Evolutionary conservation across 2,113 vertebrate genomes (phyloP).

Genomic region (Marmota flaviventris): DNA sequence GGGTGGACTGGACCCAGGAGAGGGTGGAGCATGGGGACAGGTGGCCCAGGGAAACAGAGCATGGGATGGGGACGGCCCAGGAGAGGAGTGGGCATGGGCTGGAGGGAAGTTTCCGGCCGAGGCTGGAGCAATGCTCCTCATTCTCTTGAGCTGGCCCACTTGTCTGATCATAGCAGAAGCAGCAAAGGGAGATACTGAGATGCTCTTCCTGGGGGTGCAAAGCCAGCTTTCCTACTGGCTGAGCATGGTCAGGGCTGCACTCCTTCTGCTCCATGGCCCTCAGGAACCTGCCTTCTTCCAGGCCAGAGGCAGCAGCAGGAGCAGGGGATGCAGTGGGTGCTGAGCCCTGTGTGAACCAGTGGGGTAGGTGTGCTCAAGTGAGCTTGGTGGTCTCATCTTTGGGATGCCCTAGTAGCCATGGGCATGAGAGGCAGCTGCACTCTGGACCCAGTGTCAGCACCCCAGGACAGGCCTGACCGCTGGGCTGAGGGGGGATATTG

Average conservation of each 20-base stretch:
- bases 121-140: not conserved
- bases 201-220: not conserved
- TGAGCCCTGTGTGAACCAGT: not conserved
- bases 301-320: not conserved
- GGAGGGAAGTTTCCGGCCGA: not conserved
- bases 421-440: not conserved
- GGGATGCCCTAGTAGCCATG: not conserved
- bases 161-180: not conserved
- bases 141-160: not conserved
- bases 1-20: not conserved
- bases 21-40: not conserved
- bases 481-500: accelerated
- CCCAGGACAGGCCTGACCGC: too few relatives aligned
- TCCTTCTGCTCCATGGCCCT: too few relatives aligned
- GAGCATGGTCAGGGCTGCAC: too few relatives aligned
- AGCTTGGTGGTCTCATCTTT: not conserved
- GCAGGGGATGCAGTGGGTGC: too few relatives aligned
- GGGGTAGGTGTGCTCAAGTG: too few relatives aligned
- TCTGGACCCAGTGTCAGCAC: not conserved
- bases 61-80: not conserved
- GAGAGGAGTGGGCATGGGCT: not conserved
- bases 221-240: not conserved
- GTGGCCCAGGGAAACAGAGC: not conserved
- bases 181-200: not conserved
- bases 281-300: not conserved